Evolutionary conservation across 2,888 invertebrate genomes (phyloP), one percentile per base, ranked within the genome.

Genomic region (Omphaloscelis lunosa): DNA sequence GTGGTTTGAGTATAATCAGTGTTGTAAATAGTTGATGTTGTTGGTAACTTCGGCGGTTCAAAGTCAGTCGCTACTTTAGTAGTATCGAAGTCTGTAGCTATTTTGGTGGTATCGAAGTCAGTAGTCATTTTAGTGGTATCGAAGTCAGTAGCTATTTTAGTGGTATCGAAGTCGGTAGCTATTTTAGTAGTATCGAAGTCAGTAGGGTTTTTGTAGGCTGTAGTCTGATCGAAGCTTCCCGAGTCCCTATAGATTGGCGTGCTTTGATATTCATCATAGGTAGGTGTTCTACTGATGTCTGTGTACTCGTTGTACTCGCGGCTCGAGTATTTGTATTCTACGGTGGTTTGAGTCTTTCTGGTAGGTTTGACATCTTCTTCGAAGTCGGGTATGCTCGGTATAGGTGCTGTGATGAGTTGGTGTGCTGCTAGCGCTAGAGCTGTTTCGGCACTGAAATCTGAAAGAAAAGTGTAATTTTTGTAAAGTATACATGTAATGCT

Each of bases 371-470:
- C 53, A 5, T 90, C 86, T 29, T 93, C 92, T 67, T 95, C 95
- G 81, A 93, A 95, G 75, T 93, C 93, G 5, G 93, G 92, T 56
- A 94, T 90, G 83, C 91, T 93, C 2, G 97, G 97, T 53, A 96
- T 86, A 1, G 97, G 97, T 8, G 97, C 97, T 20, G 95, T 93
- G 45, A 96, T 89, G 8, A 97, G 94, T 85, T 97, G 95, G 88
- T 97, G 96, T 11, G 96, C 95, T 17, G 96, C 97, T 80, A 97
- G 90, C 3, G 97, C 97, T 69, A 97, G 89, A 2, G 96, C 96
- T 11, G 96, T 96, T 90, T 97, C 96, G 39, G 95, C 92, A 82
- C 89, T 94, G 84, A 93, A 91, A 82, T 95, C 96, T 97, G 92
- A 45, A 85, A 87, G 82, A 77, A 79, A 80, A 79, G 66, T 27